Conservation (phyloP, 2,113 vertebrate species). For the Ctenodactylus gundi region DNA sequence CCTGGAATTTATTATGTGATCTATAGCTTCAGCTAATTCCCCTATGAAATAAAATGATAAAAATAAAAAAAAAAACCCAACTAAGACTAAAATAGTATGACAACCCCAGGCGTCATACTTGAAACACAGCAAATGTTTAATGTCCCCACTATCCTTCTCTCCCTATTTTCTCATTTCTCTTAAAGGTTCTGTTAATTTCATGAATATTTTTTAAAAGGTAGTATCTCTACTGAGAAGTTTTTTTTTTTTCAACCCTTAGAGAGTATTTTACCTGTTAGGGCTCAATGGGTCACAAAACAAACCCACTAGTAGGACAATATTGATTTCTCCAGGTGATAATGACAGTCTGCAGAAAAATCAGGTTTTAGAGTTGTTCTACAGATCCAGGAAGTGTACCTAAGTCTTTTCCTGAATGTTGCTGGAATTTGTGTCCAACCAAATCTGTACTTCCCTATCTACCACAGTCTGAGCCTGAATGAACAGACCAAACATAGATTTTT, state of each 20-base stretch:
- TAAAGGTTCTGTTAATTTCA: background rate
- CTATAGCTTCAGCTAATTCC: background rate
- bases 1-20: background rate
- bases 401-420: background rate
- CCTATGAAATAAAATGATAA: constrained; percentile 6
- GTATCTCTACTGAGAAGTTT: background rate
- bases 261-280: background rate
- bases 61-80: background rate
- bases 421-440: background rate
- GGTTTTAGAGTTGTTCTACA: background rate
- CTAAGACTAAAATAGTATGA: background rate
- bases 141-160: background rate
- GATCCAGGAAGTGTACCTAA: background rate
- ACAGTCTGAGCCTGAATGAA: background rate
- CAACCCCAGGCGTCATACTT: background rate
- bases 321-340: background rate
- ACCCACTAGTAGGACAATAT: background rate
- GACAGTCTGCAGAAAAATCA: background rate
- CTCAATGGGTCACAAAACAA: background rate
- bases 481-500: background rate
- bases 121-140: background rate
- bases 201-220: background rate
- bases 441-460: background rate
- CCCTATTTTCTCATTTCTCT: background rate
- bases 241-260: background rate